phyloP scores from a whole-genome alignment of 2,113 vertebrate genomes.

The Onychorhynchus coronatus region DNA sequence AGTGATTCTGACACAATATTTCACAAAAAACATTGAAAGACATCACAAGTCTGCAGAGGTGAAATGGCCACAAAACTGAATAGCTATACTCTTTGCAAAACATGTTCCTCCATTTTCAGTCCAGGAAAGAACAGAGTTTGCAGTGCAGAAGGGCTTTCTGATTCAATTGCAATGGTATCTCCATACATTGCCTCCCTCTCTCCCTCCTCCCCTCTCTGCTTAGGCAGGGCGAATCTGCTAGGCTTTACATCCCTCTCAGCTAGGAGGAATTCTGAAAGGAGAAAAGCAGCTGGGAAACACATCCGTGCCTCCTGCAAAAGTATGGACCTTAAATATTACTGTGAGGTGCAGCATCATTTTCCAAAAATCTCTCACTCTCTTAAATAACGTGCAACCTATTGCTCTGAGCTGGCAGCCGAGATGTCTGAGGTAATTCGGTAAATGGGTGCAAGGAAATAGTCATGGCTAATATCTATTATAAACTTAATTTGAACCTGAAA shows the following conservation, averaged over 20 bases:
- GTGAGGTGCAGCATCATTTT: background rate
- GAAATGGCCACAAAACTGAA: background rate
- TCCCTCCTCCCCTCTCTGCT: background rate
- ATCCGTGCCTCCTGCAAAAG: constrained; percentile 48
- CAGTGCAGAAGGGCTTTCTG: background rate
- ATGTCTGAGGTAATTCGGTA: constrained; percentile 52
- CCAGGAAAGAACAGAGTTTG: background rate
- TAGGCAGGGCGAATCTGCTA: background rate
- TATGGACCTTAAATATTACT: constrained; percentile 11
- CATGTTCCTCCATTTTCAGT: background rate
- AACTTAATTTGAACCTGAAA: constrained; percentile 42
- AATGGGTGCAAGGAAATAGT: constrained; percentile 67
- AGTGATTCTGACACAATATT: background rate
- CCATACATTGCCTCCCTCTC: background rate
- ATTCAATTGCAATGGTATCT: background rate
- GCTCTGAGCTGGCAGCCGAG: constrained; percentile 63
- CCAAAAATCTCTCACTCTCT: constrained; percentile 67
- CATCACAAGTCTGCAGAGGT: background rate
- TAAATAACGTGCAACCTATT: constrained; percentile 59
- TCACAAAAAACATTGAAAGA: background rate
- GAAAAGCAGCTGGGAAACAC: constrained; percentile 58
- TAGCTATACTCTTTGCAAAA: background rate
- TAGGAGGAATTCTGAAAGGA: background rate
- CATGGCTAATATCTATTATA: constrained; percentile 48
- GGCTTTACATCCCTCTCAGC: constrained; percentile 44